Base-by-base conservation (phyloP, 2,113 vertebrate species). In the Pristiophorus japonicus region DNA sequence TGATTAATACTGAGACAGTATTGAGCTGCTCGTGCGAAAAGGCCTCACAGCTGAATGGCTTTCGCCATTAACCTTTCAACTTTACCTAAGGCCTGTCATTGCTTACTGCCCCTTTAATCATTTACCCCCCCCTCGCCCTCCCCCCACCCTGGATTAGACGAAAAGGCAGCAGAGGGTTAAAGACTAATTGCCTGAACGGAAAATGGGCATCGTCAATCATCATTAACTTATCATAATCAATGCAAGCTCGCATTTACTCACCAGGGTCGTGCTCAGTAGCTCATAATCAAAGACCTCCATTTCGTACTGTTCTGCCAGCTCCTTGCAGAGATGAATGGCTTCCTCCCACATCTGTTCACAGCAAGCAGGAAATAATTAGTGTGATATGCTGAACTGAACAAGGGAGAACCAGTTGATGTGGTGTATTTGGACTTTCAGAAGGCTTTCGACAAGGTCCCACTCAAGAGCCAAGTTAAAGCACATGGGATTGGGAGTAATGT, bases 321-420 rank as follows among this genome's bases (percentile, higher is more conserved):
- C 97, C 96, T 97, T 97, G 96, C 97, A 97, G 96, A 97, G 96
- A 95, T 96, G 96, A 63, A 97, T 97, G 95, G 97, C 97, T 87
- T 97, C 97, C 73, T 97, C 97, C 97, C 97, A 97, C 97, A 97
- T 97, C 97, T 97, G 96, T 88, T 62, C 22, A 45, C 94, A n/a
- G 84, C 0, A 2, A 38, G 3, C 7, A 0, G 55, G 42, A 47
- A 70, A 70, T 70, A 94, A 70, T 73, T 70, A 94, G 66, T 1
- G 18, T 47, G 45, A 18, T 66, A 70, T 11, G 18, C 65, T 24
- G 59, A 63, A 65, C 59, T 63, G 34, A 34, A n/a, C n/a, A n/a
- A n/a, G n/a, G n/a, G n/a, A n/a, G n/a, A n/a, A n/a, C n/a, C n/a
- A n/a, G n/a, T n/a, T n/a, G n/a, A n/a, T n/a, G n/a, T n/a, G n/a